Evolutionary conservation across 1,140 invertebrate species (phyloP).

Genomic region (Drosophila santomea): DNA sequence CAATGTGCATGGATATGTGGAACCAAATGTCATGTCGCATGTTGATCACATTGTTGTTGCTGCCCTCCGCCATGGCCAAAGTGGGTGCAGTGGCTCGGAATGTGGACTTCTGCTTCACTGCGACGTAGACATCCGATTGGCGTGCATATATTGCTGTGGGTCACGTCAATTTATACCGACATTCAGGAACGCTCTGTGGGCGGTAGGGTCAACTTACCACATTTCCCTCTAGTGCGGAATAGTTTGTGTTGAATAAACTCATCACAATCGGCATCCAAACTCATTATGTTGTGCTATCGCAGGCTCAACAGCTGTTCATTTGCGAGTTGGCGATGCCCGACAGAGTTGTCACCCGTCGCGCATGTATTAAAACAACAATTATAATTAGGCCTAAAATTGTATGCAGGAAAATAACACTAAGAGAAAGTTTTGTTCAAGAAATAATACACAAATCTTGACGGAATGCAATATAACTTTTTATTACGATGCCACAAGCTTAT

Average conservation of each 20-base stretch:
- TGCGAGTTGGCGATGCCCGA: background rate
- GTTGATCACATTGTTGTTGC: slow-evolving; percentile 20
- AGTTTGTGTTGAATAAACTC: slow-evolving; percentile 54
- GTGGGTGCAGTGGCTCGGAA: slow-evolving; percentile 10
- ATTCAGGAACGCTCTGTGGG: background rate
- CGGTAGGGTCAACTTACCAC: slow-evolving; percentile 31
- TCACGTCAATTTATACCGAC: background rate
- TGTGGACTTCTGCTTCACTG: slow-evolving; percentile 38
- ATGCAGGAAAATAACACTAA: no score
- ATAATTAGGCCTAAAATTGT: no score
- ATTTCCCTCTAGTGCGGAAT: slow-evolving; percentile 52
- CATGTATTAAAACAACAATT: no score
- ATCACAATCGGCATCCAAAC: slow-evolving; percentile 48
- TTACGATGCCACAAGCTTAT: no score
- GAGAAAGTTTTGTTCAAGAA: no score
- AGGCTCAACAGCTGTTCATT: slow-evolving; percentile 4
- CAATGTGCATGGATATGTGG: slow-evolving; percentile 66
- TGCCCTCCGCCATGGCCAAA: slow-evolving; percentile 10
- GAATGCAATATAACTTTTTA: no score
- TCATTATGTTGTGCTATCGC: slow-evolving; percentile 21
- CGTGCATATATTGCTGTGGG: slow-evolving; percentile 47
- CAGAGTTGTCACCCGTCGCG: background rate
- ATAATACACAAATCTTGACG: no score
- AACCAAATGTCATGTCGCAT: slow-evolving; percentile 75
- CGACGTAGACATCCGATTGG: slow-evolving; percentile 51